These are phyloP conservation scores for Drosophila formosana DNA, from an alignment of 2,888 invertebrate species.

Conservation along the genomic window DNA sequence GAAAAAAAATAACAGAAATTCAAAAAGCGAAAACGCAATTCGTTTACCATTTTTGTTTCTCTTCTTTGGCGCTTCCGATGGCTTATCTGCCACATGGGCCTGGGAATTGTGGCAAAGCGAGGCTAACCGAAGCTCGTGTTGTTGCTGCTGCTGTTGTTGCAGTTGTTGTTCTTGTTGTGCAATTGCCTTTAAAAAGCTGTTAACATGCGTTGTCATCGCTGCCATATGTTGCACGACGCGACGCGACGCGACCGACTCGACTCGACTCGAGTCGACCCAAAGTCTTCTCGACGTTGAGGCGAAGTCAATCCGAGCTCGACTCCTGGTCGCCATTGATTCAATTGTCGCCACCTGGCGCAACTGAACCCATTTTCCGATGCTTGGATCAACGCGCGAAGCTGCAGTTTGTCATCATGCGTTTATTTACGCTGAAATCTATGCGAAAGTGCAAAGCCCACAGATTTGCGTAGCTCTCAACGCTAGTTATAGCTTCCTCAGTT, in stretches of 20 bases:
- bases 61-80: constrained; percentile 60
- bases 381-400: constrained; percentile 62
- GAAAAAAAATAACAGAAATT: constrained; percentile 27
- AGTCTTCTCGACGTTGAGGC: constrained; percentile 22
- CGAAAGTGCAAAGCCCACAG: constrained; percentile 81
- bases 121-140: constrained; percentile 29
- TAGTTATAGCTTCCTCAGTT: constrained; percentile 84
- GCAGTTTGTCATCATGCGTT: constrained; percentile 73
- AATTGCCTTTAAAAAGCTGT: constrained; percentile 77
- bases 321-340: constrained; percentile 60
- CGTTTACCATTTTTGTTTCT: constrained; percentile 13
- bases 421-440: constrained; percentile 74
- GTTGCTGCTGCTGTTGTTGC: constrained; percentile 34
- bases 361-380: constrained; percentile 69
- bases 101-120: constrained; percentile 58
- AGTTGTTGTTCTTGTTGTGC: constrained; percentile 63
- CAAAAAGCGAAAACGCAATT: constrained; percentile 17
- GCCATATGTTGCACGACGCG: constrained; percentile 76
- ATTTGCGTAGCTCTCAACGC: constrained; percentile 83
- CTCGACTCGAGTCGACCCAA: constrained; percentile 1
- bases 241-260: constrained; percentile 22
- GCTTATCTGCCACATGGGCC: constrained; percentile 63
- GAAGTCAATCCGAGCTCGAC: constrained; percentile 40
- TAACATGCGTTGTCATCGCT: constrained; percentile 79
- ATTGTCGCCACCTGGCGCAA: constrained; percentile 72